phyloP scores from a whole-genome alignment of 2,888 invertebrate species.

The Dendrolimus pini region DNA sequence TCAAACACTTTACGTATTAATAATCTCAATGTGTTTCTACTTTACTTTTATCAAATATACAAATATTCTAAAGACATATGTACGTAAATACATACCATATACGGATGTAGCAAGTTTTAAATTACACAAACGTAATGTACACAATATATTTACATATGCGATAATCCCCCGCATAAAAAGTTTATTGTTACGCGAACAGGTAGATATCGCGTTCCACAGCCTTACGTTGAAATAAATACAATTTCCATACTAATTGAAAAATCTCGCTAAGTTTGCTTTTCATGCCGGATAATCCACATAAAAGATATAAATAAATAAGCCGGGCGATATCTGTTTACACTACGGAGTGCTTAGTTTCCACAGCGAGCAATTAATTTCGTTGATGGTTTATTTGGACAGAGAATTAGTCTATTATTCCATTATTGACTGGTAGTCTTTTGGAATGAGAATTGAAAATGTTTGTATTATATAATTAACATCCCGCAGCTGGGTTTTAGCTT shows the following conservation, averaged over 20 bases:
- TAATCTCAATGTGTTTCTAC: too few relatives aligned
- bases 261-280: slow-evolving; percentile 24
- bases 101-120: too few relatives aligned
- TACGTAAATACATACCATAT: too few relatives aligned
- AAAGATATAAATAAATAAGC: slow-evolving; percentile 18
- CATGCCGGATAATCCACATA: slow-evolving; percentile 17
- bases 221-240: slow-evolving; percentile 8
- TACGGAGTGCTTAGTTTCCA: not conserved
- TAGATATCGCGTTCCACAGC: not conserved
- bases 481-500: too few relatives aligned
- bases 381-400: not conserved
- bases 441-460: too few relatives aligned
- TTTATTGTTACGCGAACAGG: not conserved
- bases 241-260: slow-evolving; percentile 42
- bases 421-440: too few relatives aligned
- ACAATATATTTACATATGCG: not conserved
- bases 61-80: too few relatives aligned
- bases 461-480: too few relatives aligned
- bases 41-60: too few relatives aligned
- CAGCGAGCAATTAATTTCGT: not conserved
- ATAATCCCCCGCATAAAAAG: not conserved
- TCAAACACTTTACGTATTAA: too few relatives aligned
- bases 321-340: slow-evolving; percentile 6
- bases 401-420: not conserved
- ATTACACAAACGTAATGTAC: not conserved